Conservation (phyloP, 2,888 invertebrate species). For the Digitonthophagus gazella region DNA sequence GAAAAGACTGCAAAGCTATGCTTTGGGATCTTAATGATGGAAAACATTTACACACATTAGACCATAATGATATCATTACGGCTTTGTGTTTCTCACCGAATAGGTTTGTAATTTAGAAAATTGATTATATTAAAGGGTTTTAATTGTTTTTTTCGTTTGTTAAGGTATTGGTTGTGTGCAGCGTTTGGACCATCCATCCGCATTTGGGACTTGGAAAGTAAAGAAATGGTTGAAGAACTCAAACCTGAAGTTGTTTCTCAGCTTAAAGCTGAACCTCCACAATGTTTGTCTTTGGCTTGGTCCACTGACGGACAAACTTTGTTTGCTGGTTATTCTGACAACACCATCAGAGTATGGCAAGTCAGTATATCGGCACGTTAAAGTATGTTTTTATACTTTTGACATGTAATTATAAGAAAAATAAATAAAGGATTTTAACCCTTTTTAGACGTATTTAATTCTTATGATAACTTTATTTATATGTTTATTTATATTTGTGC, state of each 20-base stretch:
- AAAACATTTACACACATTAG: slow-evolving; percentile 97
- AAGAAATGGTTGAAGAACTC: slow-evolving; percentile 98
- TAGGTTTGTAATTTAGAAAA: slow-evolving; percentile 54
- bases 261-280: slow-evolving; percentile 86
- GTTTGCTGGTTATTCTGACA: slow-evolving; percentile 98
- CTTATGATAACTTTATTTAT: too few relatives aligned
- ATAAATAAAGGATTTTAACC: not conserved
- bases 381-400: slow-evolving; percentile 31
- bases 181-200: slow-evolving; percentile 97
- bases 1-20: slow-evolving; percentile 99
- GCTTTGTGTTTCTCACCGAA: slow-evolving; percentile 99
- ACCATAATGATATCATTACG: slow-evolving; percentile 98
- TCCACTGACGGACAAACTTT: slow-evolving; percentile 98
- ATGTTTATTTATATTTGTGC: too few relatives aligned
- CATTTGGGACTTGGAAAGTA: slow-evolving; percentile 99
- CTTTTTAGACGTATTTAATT: too few relatives aligned
- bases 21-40: slow-evolving; percentile 99
- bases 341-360: slow-evolving; percentile 98
- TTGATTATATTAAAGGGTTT: slow-evolving; percentile 15
- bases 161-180: slow-evolving; percentile 94
- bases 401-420: slow-evolving; percentile 6
- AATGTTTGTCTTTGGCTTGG: slow-evolving; percentile 97
- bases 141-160: slow-evolving; percentile 24
- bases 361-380: slow-evolving; percentile 85
- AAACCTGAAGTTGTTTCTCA: slow-evolving; percentile 89